phyloP scores from a whole-genome alignment of 2,888 invertebrate genomes.

The Gasteruption jaculator region DNA sequence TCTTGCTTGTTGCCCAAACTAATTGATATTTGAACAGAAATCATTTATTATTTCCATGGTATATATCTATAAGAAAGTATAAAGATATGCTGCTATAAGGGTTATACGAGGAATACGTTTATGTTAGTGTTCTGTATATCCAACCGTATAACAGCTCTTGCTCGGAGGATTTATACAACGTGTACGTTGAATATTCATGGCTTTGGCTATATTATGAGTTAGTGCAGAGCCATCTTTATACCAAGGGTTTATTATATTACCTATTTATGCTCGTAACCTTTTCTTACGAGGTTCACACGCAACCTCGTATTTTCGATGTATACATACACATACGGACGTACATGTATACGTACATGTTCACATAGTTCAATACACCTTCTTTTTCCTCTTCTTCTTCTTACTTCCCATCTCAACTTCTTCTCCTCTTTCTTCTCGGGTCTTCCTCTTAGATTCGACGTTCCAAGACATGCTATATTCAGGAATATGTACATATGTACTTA shows the following conservation, averaged over 20 bases:
- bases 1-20: conserved; percentile 23
- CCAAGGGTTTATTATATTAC: conserved; percentile 27
- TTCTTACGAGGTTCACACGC: conserved; percentile 26
- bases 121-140: background rate
- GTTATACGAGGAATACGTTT: background rate
- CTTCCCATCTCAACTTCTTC: no score
- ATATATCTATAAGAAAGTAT: conserved; percentile 9
- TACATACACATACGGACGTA: conserved; percentile 4
- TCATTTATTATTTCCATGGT: conserved; percentile 23
- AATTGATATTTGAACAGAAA: conserved; percentile 29
- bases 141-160: background rate
- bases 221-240: conserved; percentile 26
- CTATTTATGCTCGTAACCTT: conserved; percentile 32
- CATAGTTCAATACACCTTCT: no score
- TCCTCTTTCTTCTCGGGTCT: no score
- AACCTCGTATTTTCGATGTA: conserved; percentile 24
- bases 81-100: conserved; percentile 7
- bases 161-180: conserved; percentile 27
- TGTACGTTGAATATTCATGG: conserved; percentile 34
- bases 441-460: no score
- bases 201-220: conserved; percentile 24
- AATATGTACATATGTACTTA: no score
- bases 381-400: no score
- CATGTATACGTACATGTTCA: no score
- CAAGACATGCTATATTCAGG: no score